Percentiles rank a stretch among this genome's conserved stretches.
Evolutionary conservation across 2,113 vertebrate genomes (phyloP).

Genomic region (Cryptotis parvus): DNA sequence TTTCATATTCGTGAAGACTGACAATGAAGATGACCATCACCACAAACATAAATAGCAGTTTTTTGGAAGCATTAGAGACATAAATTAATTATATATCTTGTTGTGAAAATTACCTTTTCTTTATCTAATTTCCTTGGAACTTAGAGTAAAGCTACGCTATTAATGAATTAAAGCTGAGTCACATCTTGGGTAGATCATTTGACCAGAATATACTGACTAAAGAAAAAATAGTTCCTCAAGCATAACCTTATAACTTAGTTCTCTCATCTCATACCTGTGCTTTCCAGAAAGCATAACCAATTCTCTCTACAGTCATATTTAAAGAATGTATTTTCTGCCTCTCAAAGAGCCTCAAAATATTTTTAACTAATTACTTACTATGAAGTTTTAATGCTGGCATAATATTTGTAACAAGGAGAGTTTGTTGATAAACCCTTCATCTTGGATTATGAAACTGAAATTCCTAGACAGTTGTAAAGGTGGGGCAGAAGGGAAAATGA

Average conservation of each 20-base stretch:
- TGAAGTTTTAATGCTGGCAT: slow-evolving; percentile 22
- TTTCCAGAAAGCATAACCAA: neutral
- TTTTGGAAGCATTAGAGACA: slow-evolving; percentile 31
- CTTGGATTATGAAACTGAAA: too few species aligned
- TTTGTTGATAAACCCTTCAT: too few species aligned
- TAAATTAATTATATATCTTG: neutral
- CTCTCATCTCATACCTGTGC: neutral
- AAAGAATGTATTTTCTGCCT: neutral
- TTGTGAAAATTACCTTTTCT: neutral
- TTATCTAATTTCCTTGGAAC: slow-evolving; percentile 30
- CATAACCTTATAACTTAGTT: neutral
- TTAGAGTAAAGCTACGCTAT: neutral
- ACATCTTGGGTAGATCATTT: neutral
- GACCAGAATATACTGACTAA: slow-evolving; percentile 13
- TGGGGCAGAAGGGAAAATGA: too few species aligned
- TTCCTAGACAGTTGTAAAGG: too few species aligned
- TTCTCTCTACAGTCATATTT: neutral
- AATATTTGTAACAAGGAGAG: neutral
- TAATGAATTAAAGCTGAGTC: slow-evolving; percentile 34
- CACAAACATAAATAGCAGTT: neutral
- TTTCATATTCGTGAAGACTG: neutral
- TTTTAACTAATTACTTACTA: slow-evolving; percentile 13
- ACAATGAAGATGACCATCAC: too few species aligned
- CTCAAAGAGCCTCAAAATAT: neutral
- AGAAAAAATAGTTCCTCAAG: slow-evolving; percentile 17